Base-by-base conservation (phyloP, 2,888 invertebrate genomes). In the Eilema depressum region DNA sequence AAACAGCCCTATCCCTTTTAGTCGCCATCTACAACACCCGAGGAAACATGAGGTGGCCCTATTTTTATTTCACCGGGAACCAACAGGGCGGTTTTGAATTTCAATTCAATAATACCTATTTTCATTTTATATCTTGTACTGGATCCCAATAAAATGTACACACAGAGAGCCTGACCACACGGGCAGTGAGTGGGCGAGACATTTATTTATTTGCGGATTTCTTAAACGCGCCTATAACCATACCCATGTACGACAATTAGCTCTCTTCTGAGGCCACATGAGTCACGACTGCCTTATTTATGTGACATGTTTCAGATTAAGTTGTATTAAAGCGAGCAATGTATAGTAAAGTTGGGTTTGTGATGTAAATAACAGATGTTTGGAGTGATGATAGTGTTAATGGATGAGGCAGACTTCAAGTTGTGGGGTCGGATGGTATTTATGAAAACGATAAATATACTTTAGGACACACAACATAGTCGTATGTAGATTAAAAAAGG, bases 191-290 rank as follows among this genome's bases (percentile, higher is more conserved):
- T 83, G 82, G 82, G 82, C 65, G 83, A 70, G 71, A 77, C 75
- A 75, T 65, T 76, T 82, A 83, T 83, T 83, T 83, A 83, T 83
- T 80, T 82, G 83, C 77, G 77, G 78, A 77, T 82, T 82, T 82
- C 80, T 82, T 77, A 74, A 83, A 81, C 75, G 76, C 77, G 74
- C n/a, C 56, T 17, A 17, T 11, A 17, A 14, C 25, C 26, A 60
- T 60, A 60, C 7, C 4, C 72, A 76, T 73, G 73, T 69, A 78
- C 64, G 71, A 68, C 83, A 83, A 82, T 82, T 82, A 83, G 83
- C 83, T 74, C 74, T 69, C 69, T 73, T 68, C 68, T 67, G 73
- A 73, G 78, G 82, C 75, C 80, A 74, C 14, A 67, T 81, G 78
- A 81, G 67, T 83, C 82, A 81, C 78, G 75, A 74, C 67, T 74